These are phyloP conservation scores for Hirtodrosophila trivittata DNA, from an alignment of 2,888 invertebrate genomes.

Conservation along the genomic window DNA sequence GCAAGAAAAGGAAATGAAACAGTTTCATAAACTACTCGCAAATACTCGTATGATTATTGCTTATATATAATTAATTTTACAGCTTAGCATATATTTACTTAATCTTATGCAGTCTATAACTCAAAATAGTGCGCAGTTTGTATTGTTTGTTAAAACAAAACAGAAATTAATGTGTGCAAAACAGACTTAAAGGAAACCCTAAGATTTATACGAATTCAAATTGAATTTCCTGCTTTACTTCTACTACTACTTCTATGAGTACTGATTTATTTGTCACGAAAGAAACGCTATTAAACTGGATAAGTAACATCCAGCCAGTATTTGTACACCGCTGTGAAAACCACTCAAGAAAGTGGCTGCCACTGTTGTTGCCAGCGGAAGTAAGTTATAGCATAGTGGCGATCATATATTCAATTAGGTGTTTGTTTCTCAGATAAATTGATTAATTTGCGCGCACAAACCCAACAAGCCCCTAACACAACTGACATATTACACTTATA, in stretches of 20 bases:
- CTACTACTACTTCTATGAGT: slow-evolving; percentile 24
- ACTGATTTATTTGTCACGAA: slow-evolving; percentile 15
- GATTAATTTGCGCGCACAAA: slow-evolving; percentile 59
- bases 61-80: too few species aligned
- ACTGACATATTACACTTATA: slow-evolving; percentile 31
- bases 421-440: slow-evolving; percentile 64
- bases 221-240: slow-evolving; percentile 26
- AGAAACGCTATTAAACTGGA: slow-evolving; percentile 70
- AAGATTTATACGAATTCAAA: background rate
- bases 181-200: slow-evolving; percentile 7
- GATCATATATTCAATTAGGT: slow-evolving; percentile 60
- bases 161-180: background rate
- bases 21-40: too few species aligned
- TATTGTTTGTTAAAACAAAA: background rate
- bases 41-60: too few species aligned
- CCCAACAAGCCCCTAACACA: slow-evolving; percentile 34
- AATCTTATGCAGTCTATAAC: too few species aligned
- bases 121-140: background rate
- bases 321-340: slow-evolving; percentile 64
- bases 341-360: slow-evolving; percentile 66
- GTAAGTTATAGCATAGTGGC: slow-evolving; percentile 32
- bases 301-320: slow-evolving; percentile 62
- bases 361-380: slow-evolving; percentile 56
- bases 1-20: too few species aligned
- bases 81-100: too few species aligned